These are phyloP conservation scores for Cephus nigrinus DNA, from an alignment of 2,888 invertebrate genomes.

Conservation along the genomic window DNA sequence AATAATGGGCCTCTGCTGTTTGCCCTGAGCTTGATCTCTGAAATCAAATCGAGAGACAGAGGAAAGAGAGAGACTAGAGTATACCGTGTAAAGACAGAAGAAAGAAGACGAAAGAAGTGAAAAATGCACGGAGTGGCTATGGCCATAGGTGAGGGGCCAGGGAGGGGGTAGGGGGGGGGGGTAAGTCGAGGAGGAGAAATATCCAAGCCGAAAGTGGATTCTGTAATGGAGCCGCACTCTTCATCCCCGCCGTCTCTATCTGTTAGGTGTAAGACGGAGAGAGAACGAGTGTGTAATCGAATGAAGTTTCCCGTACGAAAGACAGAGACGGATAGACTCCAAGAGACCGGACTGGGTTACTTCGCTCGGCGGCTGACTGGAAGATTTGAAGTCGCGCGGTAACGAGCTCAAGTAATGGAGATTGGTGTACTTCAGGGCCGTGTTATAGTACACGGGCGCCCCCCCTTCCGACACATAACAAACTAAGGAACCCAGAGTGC, in stretches of 20 bases:
- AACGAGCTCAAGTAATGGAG: slow-evolving; percentile 59
- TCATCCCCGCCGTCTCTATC: not conserved
- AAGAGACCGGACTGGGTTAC: not conserved
- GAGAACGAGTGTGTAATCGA: not conserved
- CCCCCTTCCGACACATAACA: slow-evolving; percentile 14
- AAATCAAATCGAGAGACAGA: slow-evolving; percentile 2
- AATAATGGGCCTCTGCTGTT: not conserved
- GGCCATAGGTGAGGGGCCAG: not conserved
- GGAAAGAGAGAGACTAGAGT: slow-evolving; percentile 7
- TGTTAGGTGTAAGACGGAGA: not conserved
- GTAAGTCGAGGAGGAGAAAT: not conserved
- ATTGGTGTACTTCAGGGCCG: slow-evolving; percentile 47
- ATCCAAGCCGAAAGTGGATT: not conserved
- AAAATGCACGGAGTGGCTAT: not conserved
- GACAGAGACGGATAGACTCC: slow-evolving; percentile 12
- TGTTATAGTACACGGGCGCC: slow-evolving; percentile 15
- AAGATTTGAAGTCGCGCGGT: slow-evolving; percentile 22
- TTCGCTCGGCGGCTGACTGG: not conserved
- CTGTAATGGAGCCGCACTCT: not conserved
- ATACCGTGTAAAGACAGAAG: not conserved
- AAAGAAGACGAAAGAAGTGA: not conserved
- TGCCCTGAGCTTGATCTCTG: not conserved
- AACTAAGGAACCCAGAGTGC: not conserved
- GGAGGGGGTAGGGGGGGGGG: accelerated
- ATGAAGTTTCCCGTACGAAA: not conserved